Evolutionary conservation across 2,888 invertebrate species (phyloP).

Genomic region (Bursaphelenchus okinawaensis): DNA sequence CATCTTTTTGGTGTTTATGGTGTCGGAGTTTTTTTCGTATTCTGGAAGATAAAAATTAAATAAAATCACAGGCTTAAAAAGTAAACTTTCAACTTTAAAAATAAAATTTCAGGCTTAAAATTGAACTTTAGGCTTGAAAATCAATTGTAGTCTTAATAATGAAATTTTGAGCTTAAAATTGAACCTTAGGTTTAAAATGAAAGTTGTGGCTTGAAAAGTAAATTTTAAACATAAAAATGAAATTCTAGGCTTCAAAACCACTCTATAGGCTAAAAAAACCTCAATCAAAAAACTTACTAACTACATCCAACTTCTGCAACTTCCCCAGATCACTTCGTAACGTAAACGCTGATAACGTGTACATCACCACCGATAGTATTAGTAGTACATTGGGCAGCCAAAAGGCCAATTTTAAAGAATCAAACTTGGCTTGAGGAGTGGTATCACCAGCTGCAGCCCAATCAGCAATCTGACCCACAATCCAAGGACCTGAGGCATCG

Average conservation of each 20-base stretch:
- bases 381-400: conserved; percentile 88
- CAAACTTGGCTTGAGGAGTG: conserved; percentile 61
- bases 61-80: too few relatives aligned
- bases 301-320: background rate
- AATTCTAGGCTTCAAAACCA: too few relatives aligned
- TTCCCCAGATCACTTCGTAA: conserved; percentile 2
- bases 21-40: background rate
- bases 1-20: background rate
- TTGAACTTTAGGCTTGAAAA: background rate
- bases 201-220: background rate
- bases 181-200: too few relatives aligned
- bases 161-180: background rate
- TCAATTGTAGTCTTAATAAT: background rate
- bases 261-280: too few relatives aligned
- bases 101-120: background rate
- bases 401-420: conserved; percentile 79
- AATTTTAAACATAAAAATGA: background rate
- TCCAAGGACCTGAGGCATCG: background rate
- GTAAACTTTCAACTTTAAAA: background rate
- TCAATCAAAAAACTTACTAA: too few relatives aligned
- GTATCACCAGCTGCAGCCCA: background rate
- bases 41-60: too few relatives aligned
- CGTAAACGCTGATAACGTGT: conserved; percentile 31
- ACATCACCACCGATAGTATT: conserved; percentile 68
- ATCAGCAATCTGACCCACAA: background rate